These are phyloP conservation scores for Capromys pilorides DNA, from an alignment of 2,797 vertebrate genomes.

Conservation along the genomic window DNA sequence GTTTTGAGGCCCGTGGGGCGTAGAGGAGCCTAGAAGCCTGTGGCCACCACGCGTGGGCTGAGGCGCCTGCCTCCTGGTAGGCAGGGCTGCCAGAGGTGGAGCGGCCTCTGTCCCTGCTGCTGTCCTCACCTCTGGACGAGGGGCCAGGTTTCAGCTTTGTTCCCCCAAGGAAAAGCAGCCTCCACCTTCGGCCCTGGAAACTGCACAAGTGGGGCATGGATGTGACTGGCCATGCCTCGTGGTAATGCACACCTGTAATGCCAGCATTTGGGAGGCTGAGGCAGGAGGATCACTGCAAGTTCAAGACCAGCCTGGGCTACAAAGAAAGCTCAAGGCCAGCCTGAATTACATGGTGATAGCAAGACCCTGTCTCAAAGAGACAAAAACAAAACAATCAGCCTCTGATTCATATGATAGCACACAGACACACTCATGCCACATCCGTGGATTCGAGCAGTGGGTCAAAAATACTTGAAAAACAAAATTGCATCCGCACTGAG, in stretches of 20 bases:
- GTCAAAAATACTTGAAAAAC: background rate
- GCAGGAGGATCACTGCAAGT: too few species aligned
- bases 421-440: background rate
- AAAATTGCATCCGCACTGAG: background rate
- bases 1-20: background rate
- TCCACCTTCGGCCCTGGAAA: background rate
- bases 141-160: background rate
- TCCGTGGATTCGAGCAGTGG: background rate
- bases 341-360: too few species aligned
- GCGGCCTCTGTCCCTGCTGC: background rate
- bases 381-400: background rate
- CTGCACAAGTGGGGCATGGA: background rate
- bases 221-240: background rate
- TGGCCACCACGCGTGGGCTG: background rate
- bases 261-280: too few species aligned
- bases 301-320: too few species aligned
- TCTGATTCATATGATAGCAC: background rate
- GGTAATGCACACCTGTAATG: too few species aligned
- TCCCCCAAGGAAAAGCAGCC: background rate
- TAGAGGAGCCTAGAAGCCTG: background rate
- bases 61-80: background rate
- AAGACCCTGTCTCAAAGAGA: too few species aligned
- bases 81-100: background rate
- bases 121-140: background rate
- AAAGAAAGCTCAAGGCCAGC: too few species aligned